Evolutionary conservation across 2,797 vertebrate species (phyloP).

Genomic region (Phrynocephalus forsythii): DNA sequence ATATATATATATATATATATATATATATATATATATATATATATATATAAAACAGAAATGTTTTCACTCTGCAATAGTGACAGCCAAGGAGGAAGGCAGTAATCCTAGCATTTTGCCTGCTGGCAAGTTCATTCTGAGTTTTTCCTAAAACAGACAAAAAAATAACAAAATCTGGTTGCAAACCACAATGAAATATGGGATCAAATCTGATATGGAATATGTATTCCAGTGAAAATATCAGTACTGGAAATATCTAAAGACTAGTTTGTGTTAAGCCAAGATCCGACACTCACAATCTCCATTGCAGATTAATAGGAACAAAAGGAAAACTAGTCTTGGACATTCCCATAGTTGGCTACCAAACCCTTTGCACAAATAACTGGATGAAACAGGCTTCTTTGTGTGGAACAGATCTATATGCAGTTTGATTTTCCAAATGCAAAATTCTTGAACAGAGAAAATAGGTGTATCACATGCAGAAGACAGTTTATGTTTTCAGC

Average conservation of each 20-base stretch:
- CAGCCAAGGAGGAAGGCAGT: neutral
- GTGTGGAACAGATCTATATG: neutral
- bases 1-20: too few relatives aligned
- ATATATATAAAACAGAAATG: constrained; percentile 14
- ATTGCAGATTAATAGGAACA: neutral
- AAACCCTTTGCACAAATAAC: neutral
- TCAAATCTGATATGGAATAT: neutral
- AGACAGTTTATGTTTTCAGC: neutral
- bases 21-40: neutral
- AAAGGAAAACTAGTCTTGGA: neutral
- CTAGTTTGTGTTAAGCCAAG: neutral
- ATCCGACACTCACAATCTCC: neutral
- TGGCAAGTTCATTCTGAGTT: neutral
- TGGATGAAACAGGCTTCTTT: neutral
- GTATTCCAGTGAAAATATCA: neutral
- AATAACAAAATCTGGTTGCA: constrained; percentile 1
- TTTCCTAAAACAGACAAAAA: neutral
- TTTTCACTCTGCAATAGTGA: constrained; percentile 23
- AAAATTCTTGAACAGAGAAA: neutral
- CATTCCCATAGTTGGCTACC: neutral
- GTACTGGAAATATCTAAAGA: neutral
- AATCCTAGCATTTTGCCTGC: constrained; percentile 7
- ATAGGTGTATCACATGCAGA: neutral
- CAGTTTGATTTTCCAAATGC: neutral
- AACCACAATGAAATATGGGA: neutral